Evolutionary conservation across 2,888 invertebrate genomes (phyloP).

Genomic region (Stenodera caucasica): DNA sequence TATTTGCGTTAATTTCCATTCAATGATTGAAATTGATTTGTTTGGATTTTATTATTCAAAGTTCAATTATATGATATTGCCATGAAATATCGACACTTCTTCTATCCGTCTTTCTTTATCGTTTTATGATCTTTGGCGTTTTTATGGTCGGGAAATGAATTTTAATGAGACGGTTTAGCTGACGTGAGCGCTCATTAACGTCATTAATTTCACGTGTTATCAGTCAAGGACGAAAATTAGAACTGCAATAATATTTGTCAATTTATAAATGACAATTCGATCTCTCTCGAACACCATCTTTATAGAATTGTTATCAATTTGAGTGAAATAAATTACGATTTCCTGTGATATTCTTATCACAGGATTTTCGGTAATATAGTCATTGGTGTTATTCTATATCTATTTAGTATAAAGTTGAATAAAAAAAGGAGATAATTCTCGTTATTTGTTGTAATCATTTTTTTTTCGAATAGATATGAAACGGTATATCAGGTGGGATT

Average conservation of each 20-base stretch:
- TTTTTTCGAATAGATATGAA: conserved; percentile 3
- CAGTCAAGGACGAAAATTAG: background rate
- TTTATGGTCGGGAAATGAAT: background rate
- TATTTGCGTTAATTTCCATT: background rate
- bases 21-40: background rate
- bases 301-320: background rate
- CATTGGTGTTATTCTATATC: background rate
- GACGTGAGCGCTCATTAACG: background rate
- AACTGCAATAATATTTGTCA: background rate
- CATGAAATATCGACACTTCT: background rate
- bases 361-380: conserved; percentile 1
- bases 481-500: conserved; percentile 23
- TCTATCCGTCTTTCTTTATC: background rate
- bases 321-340: background rate
- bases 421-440: background rate
- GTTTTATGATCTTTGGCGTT: background rate
- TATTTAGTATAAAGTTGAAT: too few relatives aligned
- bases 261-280: background rate
- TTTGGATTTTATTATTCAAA: background rate
- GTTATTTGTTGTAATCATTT: background rate
- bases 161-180: background rate
- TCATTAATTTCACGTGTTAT: conserved; percentile 6
- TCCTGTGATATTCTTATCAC: background rate
- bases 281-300: background rate
- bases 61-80: background rate